A percentile compares a stretch with the other conserved stretches of the same genome.
phyloP scores from a whole-genome alignment of 2,888 invertebrate genomes.

The Protonemura montana region DNA sequence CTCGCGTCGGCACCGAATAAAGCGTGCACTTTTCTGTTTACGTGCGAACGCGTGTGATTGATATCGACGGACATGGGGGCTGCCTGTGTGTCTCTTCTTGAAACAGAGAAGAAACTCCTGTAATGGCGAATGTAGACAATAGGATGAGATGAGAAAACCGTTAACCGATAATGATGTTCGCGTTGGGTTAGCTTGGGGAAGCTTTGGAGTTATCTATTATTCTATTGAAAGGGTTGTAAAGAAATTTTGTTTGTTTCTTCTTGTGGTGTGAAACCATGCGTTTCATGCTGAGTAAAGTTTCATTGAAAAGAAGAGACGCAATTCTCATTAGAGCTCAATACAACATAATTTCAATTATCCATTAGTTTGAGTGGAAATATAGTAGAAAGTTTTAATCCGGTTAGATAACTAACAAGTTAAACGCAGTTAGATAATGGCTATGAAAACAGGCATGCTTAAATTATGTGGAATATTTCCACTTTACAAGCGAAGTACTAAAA shows the following conservation, averaged over 20 bases:
- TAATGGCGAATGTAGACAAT: constrained; percentile 8
- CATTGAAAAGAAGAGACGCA: not conserved
- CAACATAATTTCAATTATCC: constrained; percentile 3
- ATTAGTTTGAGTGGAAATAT: not conserved
- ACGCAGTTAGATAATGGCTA: too few species aligned
- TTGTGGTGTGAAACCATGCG: constrained; percentile 10
- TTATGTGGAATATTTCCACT: too few species aligned
- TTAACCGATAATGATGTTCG: constrained; percentile 34
- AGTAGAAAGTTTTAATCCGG: too few species aligned
- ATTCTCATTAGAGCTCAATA: not conserved
- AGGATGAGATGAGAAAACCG: constrained; percentile 21
- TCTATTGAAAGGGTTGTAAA: constrained; percentile 16
- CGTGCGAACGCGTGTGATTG: constrained; percentile 14
- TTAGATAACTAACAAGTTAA: too few species aligned
- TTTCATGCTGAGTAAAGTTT: constrained; percentile 12
- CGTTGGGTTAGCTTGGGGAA: not conserved
- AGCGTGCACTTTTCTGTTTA: not conserved
- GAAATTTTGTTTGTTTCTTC: constrained; percentile 10
- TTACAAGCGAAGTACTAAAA: too few species aligned
- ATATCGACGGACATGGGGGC: constrained; percentile 27
- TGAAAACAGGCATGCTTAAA: too few species aligned
- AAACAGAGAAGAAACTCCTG: not conserved
- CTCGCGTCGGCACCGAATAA: not conserved
- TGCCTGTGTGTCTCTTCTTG: not conserved
- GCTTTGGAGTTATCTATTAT: constrained; percentile 31